Evolutionary conservation across 2,113 vertebrate genomes (phyloP).

Genomic region (Cryptoleucopteryx plumbea): DNA sequence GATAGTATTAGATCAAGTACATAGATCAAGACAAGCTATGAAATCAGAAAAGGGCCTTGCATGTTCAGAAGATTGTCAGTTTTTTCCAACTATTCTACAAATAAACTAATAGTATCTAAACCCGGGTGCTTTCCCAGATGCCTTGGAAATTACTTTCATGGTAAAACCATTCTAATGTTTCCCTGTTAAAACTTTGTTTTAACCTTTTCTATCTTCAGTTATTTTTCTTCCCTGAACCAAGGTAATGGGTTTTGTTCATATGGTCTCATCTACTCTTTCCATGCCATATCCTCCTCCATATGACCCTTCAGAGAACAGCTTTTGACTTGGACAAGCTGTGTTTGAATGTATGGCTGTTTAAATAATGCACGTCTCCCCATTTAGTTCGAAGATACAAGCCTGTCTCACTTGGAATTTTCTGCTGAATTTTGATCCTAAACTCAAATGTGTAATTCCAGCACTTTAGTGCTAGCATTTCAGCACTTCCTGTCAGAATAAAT

Average conservation of each 20-base stretch:
- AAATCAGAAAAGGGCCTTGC: background rate
- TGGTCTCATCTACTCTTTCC: background rate
- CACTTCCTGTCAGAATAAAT: constrained; percentile 50
- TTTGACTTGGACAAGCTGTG: background rate
- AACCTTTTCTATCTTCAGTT: background rate
- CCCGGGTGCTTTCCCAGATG: background rate
- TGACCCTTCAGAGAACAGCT: background rate
- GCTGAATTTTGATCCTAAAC: constrained; percentile 3
- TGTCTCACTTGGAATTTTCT: background rate
- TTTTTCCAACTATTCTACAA: background rate
- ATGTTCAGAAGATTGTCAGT: background rate
- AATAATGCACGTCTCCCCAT: background rate
- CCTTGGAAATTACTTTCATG: background rate
- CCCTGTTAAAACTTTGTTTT: background rate
- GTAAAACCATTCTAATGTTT: background rate
- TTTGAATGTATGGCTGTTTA: background rate
- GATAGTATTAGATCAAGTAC: background rate
- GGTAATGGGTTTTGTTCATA: background rate
- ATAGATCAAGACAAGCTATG: background rate
- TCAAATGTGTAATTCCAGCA: constrained; percentile 11
- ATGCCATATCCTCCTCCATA: background rate
- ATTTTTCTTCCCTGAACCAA: background rate
- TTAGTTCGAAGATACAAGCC: background rate
- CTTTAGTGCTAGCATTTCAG: constrained; percentile 30
- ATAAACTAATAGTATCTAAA: background rate